phyloP scores from a whole-genome alignment of 2,113 vertebrate genomes.

The Podarcis cretensis region DNA sequence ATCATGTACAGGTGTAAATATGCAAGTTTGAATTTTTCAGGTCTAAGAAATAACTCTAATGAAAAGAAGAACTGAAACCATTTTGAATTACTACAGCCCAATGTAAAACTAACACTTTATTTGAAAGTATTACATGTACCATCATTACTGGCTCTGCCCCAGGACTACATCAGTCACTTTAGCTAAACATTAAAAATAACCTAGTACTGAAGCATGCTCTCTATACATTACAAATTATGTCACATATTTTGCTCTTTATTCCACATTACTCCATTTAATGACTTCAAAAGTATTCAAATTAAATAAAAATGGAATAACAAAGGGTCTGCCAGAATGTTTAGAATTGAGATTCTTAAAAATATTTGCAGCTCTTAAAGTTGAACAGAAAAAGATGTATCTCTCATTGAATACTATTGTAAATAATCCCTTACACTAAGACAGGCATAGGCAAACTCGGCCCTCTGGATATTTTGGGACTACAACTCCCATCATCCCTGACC shows the following conservation, averaged over 20 bases:
- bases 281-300: not conserved
- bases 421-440: not conserved
- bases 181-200: constrained; percentile 3
- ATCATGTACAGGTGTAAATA: not conserved
- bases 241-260: constrained; percentile 18
- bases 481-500: no score
- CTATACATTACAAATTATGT: not conserved
- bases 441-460: no score
- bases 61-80: not conserved
- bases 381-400: not conserved
- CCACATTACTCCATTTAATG: constrained; percentile 20
- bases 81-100: not conserved
- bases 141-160: not conserved
- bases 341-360: not conserved
- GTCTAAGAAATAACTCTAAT: not conserved
- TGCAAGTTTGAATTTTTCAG: not conserved
- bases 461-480: no score
- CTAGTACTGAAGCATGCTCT: not conserved
- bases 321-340: not conserved
- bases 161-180: not conserved
- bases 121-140: not conserved
- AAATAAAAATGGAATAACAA: not conserved
- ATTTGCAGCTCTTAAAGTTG: not conserved
- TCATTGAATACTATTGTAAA: not conserved
- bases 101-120: not conserved